Evolutionary conservation across 2,797 vertebrate genomes (phyloP).

Genomic region (Brachyalestes nurse): DNA sequence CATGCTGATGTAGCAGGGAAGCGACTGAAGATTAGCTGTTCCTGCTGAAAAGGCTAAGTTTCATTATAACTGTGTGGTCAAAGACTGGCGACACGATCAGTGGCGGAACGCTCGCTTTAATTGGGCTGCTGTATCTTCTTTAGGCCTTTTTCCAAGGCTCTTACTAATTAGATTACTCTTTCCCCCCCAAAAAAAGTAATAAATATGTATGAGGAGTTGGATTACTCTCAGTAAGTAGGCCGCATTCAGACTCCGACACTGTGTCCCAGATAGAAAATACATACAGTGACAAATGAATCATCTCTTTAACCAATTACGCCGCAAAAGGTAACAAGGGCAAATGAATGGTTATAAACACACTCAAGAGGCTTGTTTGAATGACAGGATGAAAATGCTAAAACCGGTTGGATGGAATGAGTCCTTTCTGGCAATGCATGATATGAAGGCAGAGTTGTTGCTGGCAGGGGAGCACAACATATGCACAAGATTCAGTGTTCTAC

Average conservation of each 20-base stretch:
- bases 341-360: background rate
- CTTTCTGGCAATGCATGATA: background rate
- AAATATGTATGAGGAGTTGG: slow-evolving; percentile 46
- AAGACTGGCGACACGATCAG: slow-evolving; percentile 32
- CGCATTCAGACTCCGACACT: slow-evolving; percentile 1
- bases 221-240: slow-evolving; percentile 7
- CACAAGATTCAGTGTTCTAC: slow-evolving; percentile 2
- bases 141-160: background rate
- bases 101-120: slow-evolving; percentile 40
- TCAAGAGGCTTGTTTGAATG: background rate
- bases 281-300: background rate
- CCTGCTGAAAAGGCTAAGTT: slow-evolving; percentile 7
- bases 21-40: slow-evolving; percentile 17
- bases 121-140: slow-evolving; percentile 51
- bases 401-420: background rate
- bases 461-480: slow-evolving; percentile 6
- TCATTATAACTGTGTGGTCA: slow-evolving; percentile 39
- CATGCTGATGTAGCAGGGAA: slow-evolving; percentile 3
- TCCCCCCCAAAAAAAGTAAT: slow-evolving; percentile 21
- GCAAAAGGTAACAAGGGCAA: background rate
- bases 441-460: slow-evolving; percentile 1
- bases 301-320: background rate
- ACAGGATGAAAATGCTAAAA: background rate
- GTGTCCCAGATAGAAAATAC: slow-evolving; percentile 20
- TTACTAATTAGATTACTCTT: slow-evolving; percentile 49